Evolutionary conservation across 2,888 invertebrate genomes (phyloP).

Genomic region (Cotesia congregata): DNA sequence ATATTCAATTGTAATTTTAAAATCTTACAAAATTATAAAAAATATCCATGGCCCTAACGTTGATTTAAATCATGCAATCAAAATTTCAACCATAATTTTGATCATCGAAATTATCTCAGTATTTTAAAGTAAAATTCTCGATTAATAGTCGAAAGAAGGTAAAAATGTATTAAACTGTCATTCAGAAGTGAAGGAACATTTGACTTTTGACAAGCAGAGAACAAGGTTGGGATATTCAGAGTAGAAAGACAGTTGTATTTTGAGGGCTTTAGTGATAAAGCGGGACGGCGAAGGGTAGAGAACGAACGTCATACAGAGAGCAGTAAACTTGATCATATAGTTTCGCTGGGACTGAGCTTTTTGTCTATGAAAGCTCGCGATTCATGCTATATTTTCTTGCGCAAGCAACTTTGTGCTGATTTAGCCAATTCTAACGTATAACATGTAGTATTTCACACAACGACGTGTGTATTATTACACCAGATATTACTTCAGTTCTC

Average conservation of each 20-base stretch:
- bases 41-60: too few relatives aligned
- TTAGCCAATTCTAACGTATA: slow-evolving; percentile 34
- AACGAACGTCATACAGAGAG: background rate
- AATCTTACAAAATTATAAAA: too few relatives aligned
- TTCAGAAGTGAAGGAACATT: background rate
- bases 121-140: too few relatives aligned
- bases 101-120: too few relatives aligned
- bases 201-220: background rate
- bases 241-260: background rate
- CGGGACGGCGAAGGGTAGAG: background rate
- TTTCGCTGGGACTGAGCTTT: background rate
- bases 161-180: background rate
- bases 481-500: background rate
- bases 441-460: slow-evolving; percentile 27
- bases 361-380: slow-evolving; percentile 7
- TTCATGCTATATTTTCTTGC: background rate
- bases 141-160: background rate
- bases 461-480: slow-evolving; percentile 28
- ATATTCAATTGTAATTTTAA: slow-evolving; percentile 1
- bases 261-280: background rate
- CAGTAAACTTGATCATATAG: background rate
- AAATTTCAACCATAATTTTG: too few relatives aligned
- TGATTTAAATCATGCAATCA: too few relatives aligned
- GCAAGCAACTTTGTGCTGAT: slow-evolving; percentile 38
- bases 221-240: background rate